Evolutionary conservation across 2,797 vertebrate species (phyloP), one percentile per base, ranked within the genome.

Genomic region (Microtus obscurus): DNA sequence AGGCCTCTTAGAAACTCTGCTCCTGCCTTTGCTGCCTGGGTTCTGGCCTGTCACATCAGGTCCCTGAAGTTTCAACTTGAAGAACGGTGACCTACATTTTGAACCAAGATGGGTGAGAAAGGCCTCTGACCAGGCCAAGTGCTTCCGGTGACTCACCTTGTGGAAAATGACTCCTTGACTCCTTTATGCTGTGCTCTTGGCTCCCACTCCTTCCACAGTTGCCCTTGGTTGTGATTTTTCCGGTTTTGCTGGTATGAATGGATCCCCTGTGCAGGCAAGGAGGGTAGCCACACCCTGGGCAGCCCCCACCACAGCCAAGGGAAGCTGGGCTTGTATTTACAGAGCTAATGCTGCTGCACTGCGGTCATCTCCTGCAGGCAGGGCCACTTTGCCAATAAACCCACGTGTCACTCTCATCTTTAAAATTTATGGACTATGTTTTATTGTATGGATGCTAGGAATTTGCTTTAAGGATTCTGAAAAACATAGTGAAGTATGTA

Each of bases 171-270:
- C 97, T 91, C 96, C 85, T 93, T 78, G 48, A 93, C 63, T 71
- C 88, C 74, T 37, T 29, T 34, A 37, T 37, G 3, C 67, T 85
- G 34, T 37, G 25, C 71, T 89, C 56, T 90, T 97, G 95, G 96
- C 85, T 85, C 77, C 78, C 3, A 0, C 90, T 19, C 85, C 93
- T 94, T 94, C 74, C 96, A 89, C 90, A n/a, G 51, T 95, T 77
- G 78, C 97, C 94, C 89, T 92, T 29, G 6, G 93, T 82, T 89
- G 95, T 85, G 82, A 94, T 93, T 94, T 96, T 97, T 97, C 96
- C 80, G 14, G 97, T 97, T 97, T 89, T 96, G 93, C 96, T 94
- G 79, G 91, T 97, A 96, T 97, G 96, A 97, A 97, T 97, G 11
- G 94, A 76, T 94, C 93, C 93, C 91, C 96, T 97, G 95, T 97